Evolutionary conservation across 2,888 invertebrate genomes (phyloP).

Genomic region (Pseudoips prasinana): DNA sequence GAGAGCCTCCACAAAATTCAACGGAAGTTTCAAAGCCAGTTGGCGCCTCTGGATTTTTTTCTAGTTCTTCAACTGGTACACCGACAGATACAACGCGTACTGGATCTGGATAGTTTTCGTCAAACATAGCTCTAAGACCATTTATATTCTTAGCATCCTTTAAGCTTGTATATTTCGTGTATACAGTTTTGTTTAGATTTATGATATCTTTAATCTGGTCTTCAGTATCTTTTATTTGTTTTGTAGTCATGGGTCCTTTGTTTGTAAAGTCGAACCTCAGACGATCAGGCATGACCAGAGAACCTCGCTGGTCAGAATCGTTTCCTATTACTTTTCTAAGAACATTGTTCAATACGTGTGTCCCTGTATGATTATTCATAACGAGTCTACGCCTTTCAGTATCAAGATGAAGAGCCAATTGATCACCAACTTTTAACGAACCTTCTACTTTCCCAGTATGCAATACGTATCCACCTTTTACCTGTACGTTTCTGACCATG

Average conservation of each 20-base stretch:
- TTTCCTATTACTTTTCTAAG: slow-evolving; percentile 93
- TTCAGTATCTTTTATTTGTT: slow-evolving; percentile 94
- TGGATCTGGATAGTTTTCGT: slow-evolving; percentile 99
- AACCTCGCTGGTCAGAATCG: slow-evolving; percentile 97
- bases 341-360: slow-evolving; percentile 97
- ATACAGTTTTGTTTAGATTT: slow-evolving; percentile 89
- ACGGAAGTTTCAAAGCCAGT: slow-evolving; percentile 94
- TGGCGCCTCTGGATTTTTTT: slow-evolving; percentile 91
- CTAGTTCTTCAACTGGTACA: slow-evolving; percentile 93
- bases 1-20: slow-evolving; percentile 99
- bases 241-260: slow-evolving; percentile 93
- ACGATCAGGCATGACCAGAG: slow-evolving; percentile 97
- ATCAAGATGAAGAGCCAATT: slow-evolving; percentile 91
- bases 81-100: slow-evolving; percentile 97
- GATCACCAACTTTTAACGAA: slow-evolving; percentile 91
- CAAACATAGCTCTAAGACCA: slow-evolving; percentile 98
- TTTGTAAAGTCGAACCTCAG: slow-evolving; percentile 98
- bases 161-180: slow-evolving; percentile 92
- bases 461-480: slow-evolving; percentile 97
- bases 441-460: slow-evolving; percentile 96
- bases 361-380: slow-evolving; percentile 99
- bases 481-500: slow-evolving; percentile 95
- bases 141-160: slow-evolving; percentile 94
- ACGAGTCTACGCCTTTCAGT: slow-evolving; percentile 91
- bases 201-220: slow-evolving; percentile 89